These are phyloP conservation scores for Leptobrachium ailaonicum DNA, from an alignment of 2,113 vertebrate genomes.

Conservation along the genomic window DNA sequence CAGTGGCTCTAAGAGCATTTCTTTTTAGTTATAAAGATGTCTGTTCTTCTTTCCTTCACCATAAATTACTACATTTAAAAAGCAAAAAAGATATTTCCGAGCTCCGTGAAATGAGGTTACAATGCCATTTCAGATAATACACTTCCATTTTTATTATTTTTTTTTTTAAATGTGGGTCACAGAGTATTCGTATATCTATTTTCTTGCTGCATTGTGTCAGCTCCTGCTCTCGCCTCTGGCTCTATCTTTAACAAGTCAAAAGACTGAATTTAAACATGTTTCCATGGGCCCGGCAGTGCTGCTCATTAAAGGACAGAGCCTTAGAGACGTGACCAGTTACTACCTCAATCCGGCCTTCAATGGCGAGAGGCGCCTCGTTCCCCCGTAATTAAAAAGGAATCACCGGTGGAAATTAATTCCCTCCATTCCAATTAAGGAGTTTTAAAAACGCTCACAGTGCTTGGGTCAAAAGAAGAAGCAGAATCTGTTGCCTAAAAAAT, in stretches of 20 bases:
- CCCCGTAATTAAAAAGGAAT: not conserved
- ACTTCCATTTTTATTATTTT: not conserved
- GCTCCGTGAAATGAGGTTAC: slow-evolving; percentile 31
- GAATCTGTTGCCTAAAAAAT: no score
- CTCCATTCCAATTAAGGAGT: not conserved
- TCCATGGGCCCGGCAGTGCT: not conserved
- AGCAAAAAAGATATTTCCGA: slow-evolving; percentile 7
- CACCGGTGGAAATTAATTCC: not conserved
- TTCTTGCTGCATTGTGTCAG: slow-evolving; percentile 24
- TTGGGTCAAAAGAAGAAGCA: no score
- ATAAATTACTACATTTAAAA: slow-evolving; percentile 9
- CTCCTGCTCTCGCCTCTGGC: slow-evolving; percentile 30
- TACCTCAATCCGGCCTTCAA: not conserved
- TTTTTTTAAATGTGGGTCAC: slow-evolving; percentile 16
- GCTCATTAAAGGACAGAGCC: not conserved
- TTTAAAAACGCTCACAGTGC: no score
- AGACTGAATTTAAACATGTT: not conserved
- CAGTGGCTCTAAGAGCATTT: not conserved
- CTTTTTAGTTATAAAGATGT: not conserved
- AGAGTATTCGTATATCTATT: slow-evolving; percentile 15
- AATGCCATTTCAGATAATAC: slow-evolving; percentile 32
- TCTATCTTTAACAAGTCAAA: slow-evolving; percentile 21
- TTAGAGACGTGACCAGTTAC: not conserved
- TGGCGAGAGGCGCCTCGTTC: not conserved
- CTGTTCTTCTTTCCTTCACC: slow-evolving; percentile 9